Conservation (phyloP, 2,888 invertebrate genomes). For the Hirtodrosophila duncani region DNA sequence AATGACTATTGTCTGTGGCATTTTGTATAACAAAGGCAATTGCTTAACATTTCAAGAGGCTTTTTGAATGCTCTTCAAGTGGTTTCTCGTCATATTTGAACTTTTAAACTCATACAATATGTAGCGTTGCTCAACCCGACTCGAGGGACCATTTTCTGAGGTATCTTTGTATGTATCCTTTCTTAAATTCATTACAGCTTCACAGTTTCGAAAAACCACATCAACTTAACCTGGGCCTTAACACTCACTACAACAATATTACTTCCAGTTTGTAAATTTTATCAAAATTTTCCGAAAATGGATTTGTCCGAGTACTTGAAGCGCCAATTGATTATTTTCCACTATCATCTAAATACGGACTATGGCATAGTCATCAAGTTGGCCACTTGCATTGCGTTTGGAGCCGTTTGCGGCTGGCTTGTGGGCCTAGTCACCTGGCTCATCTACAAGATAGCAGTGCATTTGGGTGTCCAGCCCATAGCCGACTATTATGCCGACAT, state of each 20-base stretch:
- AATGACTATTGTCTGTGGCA: too few relatives aligned
- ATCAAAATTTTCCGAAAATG: slow-evolving; percentile 19
- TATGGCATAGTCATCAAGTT: slow-evolving; percentile 42
- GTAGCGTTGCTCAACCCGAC: too few relatives aligned
- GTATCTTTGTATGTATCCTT: too few relatives aligned
- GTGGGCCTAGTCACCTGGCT: slow-evolving; percentile 39
- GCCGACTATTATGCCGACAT: slow-evolving; percentile 9
- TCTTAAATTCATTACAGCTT: too few relatives aligned
- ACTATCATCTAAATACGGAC: slow-evolving; percentile 37
- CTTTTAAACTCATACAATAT: too few relatives aligned
- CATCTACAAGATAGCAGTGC: slow-evolving; percentile 32
- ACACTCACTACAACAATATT: not conserved
- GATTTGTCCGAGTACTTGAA: slow-evolving; percentile 35
- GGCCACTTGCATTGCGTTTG: slow-evolving; percentile 52
- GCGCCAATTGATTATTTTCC: slow-evolving; percentile 34
- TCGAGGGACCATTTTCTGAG: too few relatives aligned
- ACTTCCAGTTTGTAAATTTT: not conserved
- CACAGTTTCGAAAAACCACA: not conserved
- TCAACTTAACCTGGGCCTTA: not conserved
- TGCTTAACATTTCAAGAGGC: too few relatives aligned
- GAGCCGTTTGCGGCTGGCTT: slow-evolving; percentile 51
- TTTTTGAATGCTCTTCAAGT: too few relatives aligned
- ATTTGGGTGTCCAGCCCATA: slow-evolving; percentile 20
- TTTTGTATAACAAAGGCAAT: too few relatives aligned
- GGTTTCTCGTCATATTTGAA: too few relatives aligned